A percentile compares a stretch with the other conserved stretches of the same genome.
Evolutionary conservation across 2,113 vertebrate species (phyloP).

Genomic region (Eolophus roseicapilla): DNA sequence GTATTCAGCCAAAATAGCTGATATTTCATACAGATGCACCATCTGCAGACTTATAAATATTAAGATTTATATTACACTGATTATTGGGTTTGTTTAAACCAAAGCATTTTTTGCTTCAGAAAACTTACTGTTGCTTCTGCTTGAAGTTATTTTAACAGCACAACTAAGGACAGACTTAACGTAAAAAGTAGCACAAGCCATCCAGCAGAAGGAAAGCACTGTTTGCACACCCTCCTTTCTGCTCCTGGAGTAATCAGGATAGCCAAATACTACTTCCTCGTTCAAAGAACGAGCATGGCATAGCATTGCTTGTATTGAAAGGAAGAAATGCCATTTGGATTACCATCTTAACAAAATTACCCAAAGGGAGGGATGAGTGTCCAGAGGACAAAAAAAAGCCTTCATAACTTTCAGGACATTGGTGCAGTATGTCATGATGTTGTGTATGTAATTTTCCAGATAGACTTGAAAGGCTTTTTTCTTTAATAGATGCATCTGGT

Average conservation of each 20-base stretch:
- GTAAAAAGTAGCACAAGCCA: not conserved
- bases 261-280: not conserved
- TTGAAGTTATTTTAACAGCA: not conserved
- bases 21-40: not conserved
- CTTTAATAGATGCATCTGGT: not conserved
- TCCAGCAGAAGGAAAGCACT: not conserved
- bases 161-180: not conserved
- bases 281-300: not conserved
- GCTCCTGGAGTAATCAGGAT: not conserved
- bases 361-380: not conserved
- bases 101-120: not conserved
- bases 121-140: not conserved
- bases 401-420: not conserved
- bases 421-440: rapidly evolving
- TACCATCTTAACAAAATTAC: not conserved
- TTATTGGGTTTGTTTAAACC: not conserved
- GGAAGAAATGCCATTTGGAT: not conserved
- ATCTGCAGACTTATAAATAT: not conserved
- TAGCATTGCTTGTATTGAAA: rapidly evolving
- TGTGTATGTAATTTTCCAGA: not conserved
- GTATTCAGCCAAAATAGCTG: not conserved
- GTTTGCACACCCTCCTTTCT: not conserved
- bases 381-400: not conserved
- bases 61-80: not conserved
- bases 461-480: not conserved